Evolutionary conservation across 2,888 invertebrate species (phyloP).

Genomic region (Ochlodes sylvanus): DNA sequence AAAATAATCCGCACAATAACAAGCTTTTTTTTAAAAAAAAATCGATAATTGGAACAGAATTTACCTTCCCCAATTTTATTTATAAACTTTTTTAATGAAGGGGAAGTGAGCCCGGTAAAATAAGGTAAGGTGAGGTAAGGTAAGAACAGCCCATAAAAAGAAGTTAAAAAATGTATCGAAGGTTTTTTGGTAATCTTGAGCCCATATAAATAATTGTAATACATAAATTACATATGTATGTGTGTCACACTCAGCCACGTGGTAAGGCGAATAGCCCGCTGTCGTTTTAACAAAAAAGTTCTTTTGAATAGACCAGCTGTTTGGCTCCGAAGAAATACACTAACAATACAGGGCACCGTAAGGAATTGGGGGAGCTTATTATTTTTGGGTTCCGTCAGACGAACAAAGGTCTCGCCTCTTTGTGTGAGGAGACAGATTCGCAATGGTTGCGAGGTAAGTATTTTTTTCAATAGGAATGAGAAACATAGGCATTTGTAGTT

Average conservation of each 20-base stretch:
- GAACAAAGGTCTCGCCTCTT: slow-evolving; percentile 59
- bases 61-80: no score
- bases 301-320: slow-evolving; percentile 79
- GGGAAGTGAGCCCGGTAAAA: no score
- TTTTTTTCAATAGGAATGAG: slow-evolving; percentile 56
- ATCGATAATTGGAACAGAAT: no score
- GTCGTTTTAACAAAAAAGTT: slow-evolving; percentile 51
- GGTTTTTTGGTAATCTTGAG: background rate
- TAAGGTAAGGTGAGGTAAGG: no score
- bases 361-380: slow-evolving; percentile 68
- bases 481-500: slow-evolving; percentile 62
- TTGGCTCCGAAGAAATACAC: slow-evolving; percentile 71
- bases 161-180: background rate
- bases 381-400: slow-evolving; percentile 56
- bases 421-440: slow-evolving; percentile 69
- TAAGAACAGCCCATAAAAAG: no score
- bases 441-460: slow-evolving; percentile 55
- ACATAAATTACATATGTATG: slow-evolving; percentile 13
- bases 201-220: slow-evolving; percentile 6
- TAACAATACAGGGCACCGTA: slow-evolving; percentile 63
- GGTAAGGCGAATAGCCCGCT: slow-evolving; percentile 54
- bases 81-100: no score
- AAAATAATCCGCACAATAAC: no score
- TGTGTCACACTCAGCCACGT: slow-evolving; percentile 62
- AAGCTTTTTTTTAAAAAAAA: no score